Base-by-base conservation (phyloP, 2,888 invertebrate genomes). In the Rhingia campestris region DNA sequence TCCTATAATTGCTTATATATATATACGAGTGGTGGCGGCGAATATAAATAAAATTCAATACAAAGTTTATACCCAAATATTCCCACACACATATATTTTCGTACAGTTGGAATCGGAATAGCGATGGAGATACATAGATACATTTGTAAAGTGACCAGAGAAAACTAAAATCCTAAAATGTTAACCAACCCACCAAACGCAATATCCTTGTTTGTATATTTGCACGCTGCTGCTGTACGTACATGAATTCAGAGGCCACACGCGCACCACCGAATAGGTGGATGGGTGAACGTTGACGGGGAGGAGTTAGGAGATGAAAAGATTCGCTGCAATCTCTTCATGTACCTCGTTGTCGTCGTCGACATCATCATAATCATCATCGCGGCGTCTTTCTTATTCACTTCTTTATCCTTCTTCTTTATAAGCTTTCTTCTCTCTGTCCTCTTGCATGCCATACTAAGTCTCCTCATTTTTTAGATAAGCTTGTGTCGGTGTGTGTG, bases 31-130 rank as follows among this genome's bases (percentile, higher is more conserved):
- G 70, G 54, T 67, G 56, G 64, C 49, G 70, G 70, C 74, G 75
- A 69, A 82, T 79, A 82, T 82, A 82, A 82, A 82, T 82, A 84
- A 84, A 84, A 84, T 84, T 80, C 80, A 84, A 84, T 80, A 64
- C 82, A 77, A 82, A 82, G 67, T 59, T 81, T 73, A 69, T 73
- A 56, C 73, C 79, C 79, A 41, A 82, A 82, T 79, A 61, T 67
- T 82, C 37, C 54, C 72, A 67, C 79, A 73, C 73, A 82, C 66
- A 53, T 4, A 22, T 22, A 22, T 22, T 22, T 22, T 22, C 22
- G 22, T 22, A n/a, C 67, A 67, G 7, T 61, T 7, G 43, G n/a
- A 66, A 73, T 73, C 22, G 22, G 22, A 22, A 22, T 22, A 22
- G 22, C 22, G 22, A 22, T 22, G 22, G 22, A 41, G 66, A 61